phyloP scores from a whole-genome alignment of 2,888 invertebrate species.

The Pseudococcus jackbeardsleyi region DNA sequence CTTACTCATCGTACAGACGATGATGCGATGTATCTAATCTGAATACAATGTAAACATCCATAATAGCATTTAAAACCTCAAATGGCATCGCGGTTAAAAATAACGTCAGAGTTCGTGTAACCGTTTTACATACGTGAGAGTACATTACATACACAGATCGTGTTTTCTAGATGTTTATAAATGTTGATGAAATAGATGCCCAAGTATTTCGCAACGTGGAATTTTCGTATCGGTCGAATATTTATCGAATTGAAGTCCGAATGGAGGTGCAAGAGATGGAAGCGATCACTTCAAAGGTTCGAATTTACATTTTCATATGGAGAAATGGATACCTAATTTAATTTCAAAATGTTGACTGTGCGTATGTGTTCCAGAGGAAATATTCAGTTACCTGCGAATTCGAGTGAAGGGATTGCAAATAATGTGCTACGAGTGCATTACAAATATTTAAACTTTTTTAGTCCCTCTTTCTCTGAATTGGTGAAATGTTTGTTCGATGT shows the following conservation, averaged over 20 bases:
- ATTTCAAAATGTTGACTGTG: neutral
- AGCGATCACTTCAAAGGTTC: conserved; percentile 35
- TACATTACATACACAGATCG: neutral
- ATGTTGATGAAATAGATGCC: conserved; percentile 14
- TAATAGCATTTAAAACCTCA: conserved; percentile 16
- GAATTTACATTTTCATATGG: conserved; percentile 35
- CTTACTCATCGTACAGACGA: neutral
- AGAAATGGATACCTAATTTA: conserved; percentile 3
- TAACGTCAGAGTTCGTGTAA: conserved; percentile 23
- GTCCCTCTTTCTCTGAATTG: too few species aligned
- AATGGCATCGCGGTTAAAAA: conserved; percentile 26
- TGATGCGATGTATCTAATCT: neutral
- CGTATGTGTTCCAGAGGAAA: neutral
- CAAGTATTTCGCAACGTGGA: conserved; percentile 11
- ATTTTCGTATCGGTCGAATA: conserved; percentile 16
- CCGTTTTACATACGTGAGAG: neutral
- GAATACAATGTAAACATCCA: neutral
- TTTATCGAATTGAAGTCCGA: neutral
- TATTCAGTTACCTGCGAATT: neutral
- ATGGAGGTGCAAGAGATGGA: neutral
- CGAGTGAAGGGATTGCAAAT: neutral
- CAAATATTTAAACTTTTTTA: neutral
- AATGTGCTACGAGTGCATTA: neutral
- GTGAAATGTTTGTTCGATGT: too few species aligned
- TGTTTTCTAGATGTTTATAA: neutral